Conservation (phyloP, 1,140 invertebrate genomes). For the Mercenaria mercenaria region DNA sequence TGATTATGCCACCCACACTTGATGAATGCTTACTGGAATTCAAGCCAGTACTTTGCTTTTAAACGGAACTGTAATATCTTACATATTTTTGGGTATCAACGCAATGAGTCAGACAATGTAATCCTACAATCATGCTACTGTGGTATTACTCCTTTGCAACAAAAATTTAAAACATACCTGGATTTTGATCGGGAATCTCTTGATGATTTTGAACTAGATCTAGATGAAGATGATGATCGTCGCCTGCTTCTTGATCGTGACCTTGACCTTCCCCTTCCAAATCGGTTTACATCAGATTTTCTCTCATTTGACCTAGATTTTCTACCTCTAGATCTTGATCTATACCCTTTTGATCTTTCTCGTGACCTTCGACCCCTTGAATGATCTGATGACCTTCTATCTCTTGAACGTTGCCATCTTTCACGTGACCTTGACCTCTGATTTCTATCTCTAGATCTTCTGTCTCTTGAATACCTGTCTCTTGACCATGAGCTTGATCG, state of each 20-base stretch:
- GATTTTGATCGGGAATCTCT: slow-evolving; percentile 71
- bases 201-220: slow-evolving; percentile 71
- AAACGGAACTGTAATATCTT: no score
- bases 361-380: slow-evolving; percentile 43
- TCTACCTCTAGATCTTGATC: slow-evolving; percentile 45
- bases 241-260: slow-evolving; percentile 72
- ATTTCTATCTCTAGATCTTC: slow-evolving; percentile 52
- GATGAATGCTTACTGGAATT: no score
- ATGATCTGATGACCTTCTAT: slow-evolving; percentile 38
- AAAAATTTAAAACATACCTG: slow-evolving; percentile 46
- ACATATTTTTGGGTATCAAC: no score
- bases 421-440: slow-evolving; percentile 31
- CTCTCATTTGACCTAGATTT: slow-evolving; percentile 22
- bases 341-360: slow-evolving; percentile 31
- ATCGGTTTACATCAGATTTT: background rate
- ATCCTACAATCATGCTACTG: no score
- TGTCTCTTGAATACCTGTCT: slow-evolving; percentile 54
- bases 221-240: slow-evolving; percentile 69
- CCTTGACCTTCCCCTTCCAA: slow-evolving; percentile 44
- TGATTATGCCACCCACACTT: no score
- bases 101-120: no score
- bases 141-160: no score
- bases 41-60: no score
- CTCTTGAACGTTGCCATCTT: slow-evolving; percentile 63
- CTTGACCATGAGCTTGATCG: slow-evolving; percentile 51